Evolutionary conservation across 53 echinoderm and acorn worm genomes (phyloP).

Genomic region (Stichopus horrens): DNA sequence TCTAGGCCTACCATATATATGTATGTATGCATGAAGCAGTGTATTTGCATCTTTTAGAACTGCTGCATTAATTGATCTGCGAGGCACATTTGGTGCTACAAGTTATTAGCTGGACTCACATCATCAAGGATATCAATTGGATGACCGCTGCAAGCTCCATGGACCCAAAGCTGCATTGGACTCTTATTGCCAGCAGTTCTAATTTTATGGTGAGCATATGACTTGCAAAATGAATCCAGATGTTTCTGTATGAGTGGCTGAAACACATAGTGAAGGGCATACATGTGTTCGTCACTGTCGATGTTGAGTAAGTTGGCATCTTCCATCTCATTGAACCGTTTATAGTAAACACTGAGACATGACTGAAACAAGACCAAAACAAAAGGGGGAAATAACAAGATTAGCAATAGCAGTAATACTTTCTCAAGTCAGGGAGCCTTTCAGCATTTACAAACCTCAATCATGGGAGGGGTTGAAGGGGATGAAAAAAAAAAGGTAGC

Average conservation of each 20-base stretch:
- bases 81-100: no score
- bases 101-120: neutral
- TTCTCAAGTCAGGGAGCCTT: no score
- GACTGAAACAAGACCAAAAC: neutral
- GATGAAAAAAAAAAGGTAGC: no score
- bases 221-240: neutral
- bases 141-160: neutral
- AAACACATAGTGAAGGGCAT: conserved; percentile 29
- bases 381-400: no score
- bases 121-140: neutral
- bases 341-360: neutral
- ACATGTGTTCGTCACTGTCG: conserved; percentile 16
- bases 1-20: no score
- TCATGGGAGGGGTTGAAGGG: no score
- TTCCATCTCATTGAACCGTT: conserved; percentile 11
- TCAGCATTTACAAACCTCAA: no score
- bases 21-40: no score
- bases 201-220: neutral
- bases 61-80: no score
- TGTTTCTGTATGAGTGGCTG: neutral
- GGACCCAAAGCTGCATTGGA: conserved; percentile 1
- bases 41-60: no score
- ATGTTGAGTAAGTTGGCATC: conserved; percentile 1
- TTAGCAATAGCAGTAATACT: no score
- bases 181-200: conserved; percentile 11